phyloP scores from a whole-genome alignment of 1,140 invertebrate species.

The Melanaphis sacchari region DNA sequence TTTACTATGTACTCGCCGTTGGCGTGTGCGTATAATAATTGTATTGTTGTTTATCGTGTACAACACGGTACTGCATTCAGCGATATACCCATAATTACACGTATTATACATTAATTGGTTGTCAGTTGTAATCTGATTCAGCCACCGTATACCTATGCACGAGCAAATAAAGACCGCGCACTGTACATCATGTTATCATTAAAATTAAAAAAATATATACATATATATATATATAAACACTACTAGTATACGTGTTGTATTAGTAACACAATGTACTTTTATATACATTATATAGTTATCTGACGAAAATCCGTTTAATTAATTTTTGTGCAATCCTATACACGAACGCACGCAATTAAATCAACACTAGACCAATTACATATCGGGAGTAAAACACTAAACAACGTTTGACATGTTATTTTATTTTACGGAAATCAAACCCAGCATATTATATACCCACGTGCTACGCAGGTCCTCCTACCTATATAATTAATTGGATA shows the following conservation, averaged over 20 bases:
- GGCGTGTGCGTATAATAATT: not conserved
- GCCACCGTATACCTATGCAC: not conserved
- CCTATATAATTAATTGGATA: not conserved
- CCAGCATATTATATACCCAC: not conserved
- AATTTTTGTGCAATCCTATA: not conserved
- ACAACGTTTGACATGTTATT: not conserved
- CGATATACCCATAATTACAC: not conserved
- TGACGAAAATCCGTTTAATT: conserved; percentile 24
- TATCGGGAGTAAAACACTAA: not conserved
- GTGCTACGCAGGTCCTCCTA: not conserved
- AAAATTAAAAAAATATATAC: not conserved
- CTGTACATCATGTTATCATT: not conserved
- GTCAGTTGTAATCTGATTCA: not conserved
- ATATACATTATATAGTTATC: not conserved
- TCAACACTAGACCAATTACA: not conserved
- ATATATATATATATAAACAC: too few relatives aligned
- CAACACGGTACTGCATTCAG: not conserved
- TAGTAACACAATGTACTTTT: not conserved
- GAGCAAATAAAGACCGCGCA: not conserved
- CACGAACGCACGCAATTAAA: not conserved
- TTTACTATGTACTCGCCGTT: not conserved
- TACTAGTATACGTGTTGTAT: not conserved
- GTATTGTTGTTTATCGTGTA: not conserved
- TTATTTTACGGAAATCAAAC: not conserved
- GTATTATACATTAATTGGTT: not conserved